Evolutionary conservation across 2,113 vertebrate species (phyloP).

Genomic region (Otolemur garnettii): DNA sequence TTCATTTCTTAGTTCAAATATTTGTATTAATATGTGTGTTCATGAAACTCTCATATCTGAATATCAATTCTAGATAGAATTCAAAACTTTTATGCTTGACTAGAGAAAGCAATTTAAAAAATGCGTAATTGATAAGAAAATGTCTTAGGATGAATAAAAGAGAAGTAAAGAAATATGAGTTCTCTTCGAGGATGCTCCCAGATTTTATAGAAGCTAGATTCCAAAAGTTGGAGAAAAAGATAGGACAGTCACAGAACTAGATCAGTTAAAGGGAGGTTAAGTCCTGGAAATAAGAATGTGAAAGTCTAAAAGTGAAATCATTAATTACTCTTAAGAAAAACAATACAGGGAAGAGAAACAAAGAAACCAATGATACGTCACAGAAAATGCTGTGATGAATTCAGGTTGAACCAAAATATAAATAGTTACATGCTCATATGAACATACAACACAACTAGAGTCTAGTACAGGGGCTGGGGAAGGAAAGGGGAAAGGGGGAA

Average conservation of each 20-base stretch:
- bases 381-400: constrained; percentile 31
- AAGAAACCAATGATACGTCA: neutral
- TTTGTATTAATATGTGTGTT: neutral
- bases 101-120: neutral
- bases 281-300: neutral
- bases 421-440: too few species aligned
- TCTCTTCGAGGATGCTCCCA: neutral
- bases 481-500: too few species aligned
- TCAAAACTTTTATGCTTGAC: neutral
- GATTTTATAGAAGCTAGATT: neutral
- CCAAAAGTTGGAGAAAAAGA: neutral
- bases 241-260: neutral
- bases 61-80: neutral
- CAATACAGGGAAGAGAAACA: neutral
- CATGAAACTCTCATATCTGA: neutral
- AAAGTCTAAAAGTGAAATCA: constrained; percentile 39
- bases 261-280: neutral
- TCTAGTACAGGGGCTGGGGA: too few species aligned
- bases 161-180: neutral
- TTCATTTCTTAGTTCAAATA: constrained; percentile 54
- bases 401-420: neutral
- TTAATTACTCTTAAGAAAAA: neutral
- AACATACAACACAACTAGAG: too few species aligned
- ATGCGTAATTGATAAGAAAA: neutral
- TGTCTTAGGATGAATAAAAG: neutral